These are phyloP conservation scores for Coptodon rendalli DNA, from an alignment of 2,113 vertebrate species.

Conservation along the genomic window DNA sequence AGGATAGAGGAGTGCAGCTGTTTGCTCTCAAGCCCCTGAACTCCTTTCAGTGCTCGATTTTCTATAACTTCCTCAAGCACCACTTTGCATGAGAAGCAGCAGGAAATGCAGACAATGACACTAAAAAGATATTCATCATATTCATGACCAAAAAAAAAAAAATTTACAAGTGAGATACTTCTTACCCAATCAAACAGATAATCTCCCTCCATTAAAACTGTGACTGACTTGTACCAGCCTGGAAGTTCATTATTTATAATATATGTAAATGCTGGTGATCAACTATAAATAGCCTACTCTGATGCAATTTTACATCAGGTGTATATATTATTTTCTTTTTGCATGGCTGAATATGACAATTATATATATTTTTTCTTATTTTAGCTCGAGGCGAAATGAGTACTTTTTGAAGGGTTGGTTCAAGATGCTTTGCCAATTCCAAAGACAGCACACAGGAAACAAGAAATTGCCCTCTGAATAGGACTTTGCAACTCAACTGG, in stretches of 20 bases:
- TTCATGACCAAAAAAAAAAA: slow-evolving; percentile 5
- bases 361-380: background rate
- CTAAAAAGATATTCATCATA: slow-evolving; percentile 51
- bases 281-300: slow-evolving; percentile 25
- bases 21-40: slow-evolving; percentile 58
- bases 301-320: slow-evolving; percentile 12
- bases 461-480: slow-evolving; percentile 20
- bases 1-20: slow-evolving; percentile 67
- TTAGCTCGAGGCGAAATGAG: background rate
- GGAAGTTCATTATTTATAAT: background rate
- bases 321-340: background rate
- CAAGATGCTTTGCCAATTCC: background rate
- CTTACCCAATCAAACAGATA: slow-evolving; percentile 26
- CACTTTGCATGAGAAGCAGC: slow-evolving; percentile 60
- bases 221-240: background rate
- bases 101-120: slow-evolving; percentile 61
- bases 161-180: slow-evolving; percentile 1
- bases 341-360: background rate
- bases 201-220: slow-evolving; percentile 16
- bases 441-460: slow-evolving; percentile 21
- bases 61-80: slow-evolving; percentile 64
- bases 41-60: slow-evolving; percentile 40
- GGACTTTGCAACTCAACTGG: background rate
- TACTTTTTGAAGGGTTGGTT: background rate
- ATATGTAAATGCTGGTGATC: slow-evolving; percentile 1